A percentile compares a stretch with the other conserved stretches of the same genome.
phyloP scores from a whole-genome alignment of 2,888 invertebrate genomes.

The Cataglyphis albicans region DNA sequence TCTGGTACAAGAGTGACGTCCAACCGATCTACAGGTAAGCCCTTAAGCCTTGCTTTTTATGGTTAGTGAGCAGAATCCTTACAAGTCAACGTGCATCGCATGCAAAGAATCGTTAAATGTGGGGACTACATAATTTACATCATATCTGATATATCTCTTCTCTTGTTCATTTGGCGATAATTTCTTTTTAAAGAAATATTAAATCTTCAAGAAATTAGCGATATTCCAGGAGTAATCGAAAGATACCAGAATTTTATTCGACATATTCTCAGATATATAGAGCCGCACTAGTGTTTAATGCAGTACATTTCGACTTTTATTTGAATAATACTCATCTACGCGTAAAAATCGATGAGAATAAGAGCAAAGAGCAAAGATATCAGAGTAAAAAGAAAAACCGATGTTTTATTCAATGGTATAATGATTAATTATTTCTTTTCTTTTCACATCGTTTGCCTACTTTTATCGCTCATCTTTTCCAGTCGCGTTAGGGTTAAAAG shows the following conservation, averaged over 20 bases:
- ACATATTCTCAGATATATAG: not conserved
- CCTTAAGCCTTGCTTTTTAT: slow-evolving; percentile 8
- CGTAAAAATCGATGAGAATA: not conserved
- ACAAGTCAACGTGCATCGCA: slow-evolving; percentile 14
- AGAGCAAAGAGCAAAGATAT: not conserved
- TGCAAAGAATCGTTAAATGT: slow-evolving; percentile 3
- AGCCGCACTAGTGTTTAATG: not conserved
- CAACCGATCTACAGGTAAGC: slow-evolving; percentile 95
- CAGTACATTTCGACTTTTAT: not conserved
- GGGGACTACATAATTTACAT: not conserved
- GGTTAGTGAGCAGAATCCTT: not conserved
- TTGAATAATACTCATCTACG: not conserved
- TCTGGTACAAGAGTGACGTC: slow-evolving; percentile 96
- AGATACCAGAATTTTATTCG: not conserved
- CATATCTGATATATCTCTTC: not conserved
- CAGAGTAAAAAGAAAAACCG: not conserved
- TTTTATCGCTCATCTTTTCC: slow-evolving; percentile 38
- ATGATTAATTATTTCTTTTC: slow-evolving; percentile 48
- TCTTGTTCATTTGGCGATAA: not conserved
- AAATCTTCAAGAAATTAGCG: not conserved
- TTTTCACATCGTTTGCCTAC: slow-evolving; percentile 21
- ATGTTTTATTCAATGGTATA: slow-evolving; percentile 46
- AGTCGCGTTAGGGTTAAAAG: not conserved
- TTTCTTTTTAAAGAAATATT: not conserved
- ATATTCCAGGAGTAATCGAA: not conserved